Evolutionary conservation across 2,797 vertebrate genomes (phyloP), one percentile per base, ranked within the genome.

Genomic region (Neostethus bicornis): DNA sequence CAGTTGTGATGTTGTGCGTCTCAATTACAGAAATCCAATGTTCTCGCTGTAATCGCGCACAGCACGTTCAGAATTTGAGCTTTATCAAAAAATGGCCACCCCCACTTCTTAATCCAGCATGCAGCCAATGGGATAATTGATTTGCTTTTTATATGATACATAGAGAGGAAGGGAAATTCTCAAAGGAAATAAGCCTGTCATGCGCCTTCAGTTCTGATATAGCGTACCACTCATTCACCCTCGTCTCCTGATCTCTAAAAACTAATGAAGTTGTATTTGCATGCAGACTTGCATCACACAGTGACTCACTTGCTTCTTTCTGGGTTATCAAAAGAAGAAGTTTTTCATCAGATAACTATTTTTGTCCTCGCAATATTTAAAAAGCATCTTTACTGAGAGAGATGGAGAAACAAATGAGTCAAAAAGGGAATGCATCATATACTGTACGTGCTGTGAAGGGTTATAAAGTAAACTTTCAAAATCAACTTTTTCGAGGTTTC

Each of bases 21-120:
- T 88, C 85, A 84, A 84, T 88, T 87, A 88, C 70, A 84, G 66
- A 72, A 82, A 79, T 86, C 72, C 69, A 76, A 72, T 70, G 68
- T 47, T 69, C 74, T 70, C 65, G 32, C 55, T 72, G 77, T 72
- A 81, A 81, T 82, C 63, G 39, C 67, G 53, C 45, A 7, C 48
- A 8, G 28, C 32, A 24, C 58, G 72, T 77, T 75, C 73, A 45
- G 12, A 70, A 61, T 82, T 72, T 1, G 31, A 55, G 61, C 51
- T 46, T 55, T 9, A 66, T 76, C 80, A 77, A 51, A 79, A 76
- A 73, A 80, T 70, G 77, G 67, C 79, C 79, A 52, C 70, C 82
- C n/a, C 76, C 70, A 70, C 67, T 67, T 76, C 47, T 58, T 60
- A 57, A 83, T 77, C 75, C 51, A 77, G 64, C 61, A 3, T 17